A percentile compares a stretch with the other conserved stretches of the same genome.
phyloP scores from a whole-genome alignment of 2,113 vertebrate species.

The Nipponia nippon region DNA sequence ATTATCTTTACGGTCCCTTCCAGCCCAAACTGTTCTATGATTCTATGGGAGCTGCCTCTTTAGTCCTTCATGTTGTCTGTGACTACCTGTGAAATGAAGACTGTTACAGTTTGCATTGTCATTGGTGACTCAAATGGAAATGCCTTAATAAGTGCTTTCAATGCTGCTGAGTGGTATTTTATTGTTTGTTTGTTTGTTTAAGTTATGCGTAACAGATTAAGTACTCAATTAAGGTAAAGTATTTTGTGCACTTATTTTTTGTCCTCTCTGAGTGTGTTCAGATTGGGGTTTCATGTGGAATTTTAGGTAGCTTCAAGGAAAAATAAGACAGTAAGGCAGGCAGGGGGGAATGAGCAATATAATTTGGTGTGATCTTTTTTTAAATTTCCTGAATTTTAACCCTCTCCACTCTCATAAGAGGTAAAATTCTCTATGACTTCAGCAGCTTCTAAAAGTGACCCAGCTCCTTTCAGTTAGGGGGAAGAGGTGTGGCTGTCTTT shows the following conservation, averaged over 20 bases:
- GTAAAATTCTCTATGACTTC: background rate
- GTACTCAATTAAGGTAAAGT: background rate
- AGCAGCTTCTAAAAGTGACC: background rate
- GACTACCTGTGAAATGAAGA: background rate
- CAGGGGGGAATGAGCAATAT: background rate
- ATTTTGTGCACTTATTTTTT: background rate
- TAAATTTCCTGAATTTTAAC: background rate
- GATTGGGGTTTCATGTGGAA: background rate
- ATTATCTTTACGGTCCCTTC: background rate
- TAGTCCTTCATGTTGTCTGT: background rate
- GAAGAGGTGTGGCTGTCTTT: background rate
- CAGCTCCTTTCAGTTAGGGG: background rate
- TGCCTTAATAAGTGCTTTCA: background rate
- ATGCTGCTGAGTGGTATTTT: background rate
- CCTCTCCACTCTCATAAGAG: background rate
- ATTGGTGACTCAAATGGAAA: background rate
- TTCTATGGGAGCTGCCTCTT: background rate
- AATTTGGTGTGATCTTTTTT: background rate
- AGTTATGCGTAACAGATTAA: background rate
- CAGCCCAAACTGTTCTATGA: background rate
- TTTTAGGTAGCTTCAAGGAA: background rate
- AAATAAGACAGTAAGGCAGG: background rate
- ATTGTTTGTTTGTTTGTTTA: background rate
- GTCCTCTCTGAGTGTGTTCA: background rate
- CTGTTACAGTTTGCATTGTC: background rate